Conservation (phyloP, 2,113 vertebrate genomes). For the Tiliqua scincoides region DNA sequence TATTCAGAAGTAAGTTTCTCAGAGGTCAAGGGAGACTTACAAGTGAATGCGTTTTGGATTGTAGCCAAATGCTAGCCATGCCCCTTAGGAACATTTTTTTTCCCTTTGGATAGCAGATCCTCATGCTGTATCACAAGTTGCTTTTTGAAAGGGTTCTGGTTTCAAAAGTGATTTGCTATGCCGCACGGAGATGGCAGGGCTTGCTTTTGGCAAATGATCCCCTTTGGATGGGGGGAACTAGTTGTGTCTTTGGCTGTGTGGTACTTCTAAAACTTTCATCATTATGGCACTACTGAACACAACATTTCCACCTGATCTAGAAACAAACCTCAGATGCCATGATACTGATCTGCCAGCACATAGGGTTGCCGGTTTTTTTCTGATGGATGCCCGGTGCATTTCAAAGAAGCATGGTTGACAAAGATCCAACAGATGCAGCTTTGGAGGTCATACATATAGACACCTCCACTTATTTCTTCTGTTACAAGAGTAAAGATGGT, state of each 20-base stretch:
- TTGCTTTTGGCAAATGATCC: background rate
- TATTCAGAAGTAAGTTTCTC: too few relatives aligned
- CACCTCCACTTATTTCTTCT: too few relatives aligned
- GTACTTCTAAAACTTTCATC: accelerated
- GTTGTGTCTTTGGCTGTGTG: background rate
- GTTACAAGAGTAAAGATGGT: background rate
- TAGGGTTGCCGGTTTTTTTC: background rate
- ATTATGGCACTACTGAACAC: background rate
- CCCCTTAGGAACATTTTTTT: too few relatives aligned
- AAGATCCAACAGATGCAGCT: background rate
- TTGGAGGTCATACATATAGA: background rate
- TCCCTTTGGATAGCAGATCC: background rate
- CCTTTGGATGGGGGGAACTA: background rate
- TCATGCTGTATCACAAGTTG: background rate
- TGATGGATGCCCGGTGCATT: background rate
- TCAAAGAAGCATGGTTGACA: background rate
- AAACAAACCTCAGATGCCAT: background rate
- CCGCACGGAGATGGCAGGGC: background rate
- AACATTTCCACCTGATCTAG: background rate
- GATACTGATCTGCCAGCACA: background rate
- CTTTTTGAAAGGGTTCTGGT: background rate
- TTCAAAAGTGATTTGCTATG: background rate
- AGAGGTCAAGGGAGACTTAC: too few relatives aligned
- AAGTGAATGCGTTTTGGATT: too few relatives aligned
- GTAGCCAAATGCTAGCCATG: too few relatives aligned